Evolutionary conservation across 2,888 invertebrate genomes (phyloP), one percentile per base, ranked within the genome.

Genomic region (Ypsolopha sequella): DNA sequence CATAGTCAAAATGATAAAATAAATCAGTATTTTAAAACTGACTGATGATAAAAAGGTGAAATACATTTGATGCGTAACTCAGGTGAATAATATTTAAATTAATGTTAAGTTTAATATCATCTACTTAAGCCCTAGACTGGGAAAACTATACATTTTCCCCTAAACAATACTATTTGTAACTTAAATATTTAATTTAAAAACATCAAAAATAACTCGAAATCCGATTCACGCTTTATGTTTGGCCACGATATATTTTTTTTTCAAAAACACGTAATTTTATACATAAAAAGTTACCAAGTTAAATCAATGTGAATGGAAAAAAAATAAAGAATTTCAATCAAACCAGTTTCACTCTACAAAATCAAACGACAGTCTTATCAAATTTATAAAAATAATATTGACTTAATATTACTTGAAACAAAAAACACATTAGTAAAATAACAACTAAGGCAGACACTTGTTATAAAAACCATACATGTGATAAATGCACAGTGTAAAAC

Each of bases 401-500:
- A 47, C 7, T 47, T 2, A 13, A n/a, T n/a, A n/a, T 36, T 36
- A 13, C 4, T 41, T 41, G 13, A 36, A 47, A 47, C 13, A 47
- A 34, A 45, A 44, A 43, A 11, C 13, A 9, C 34, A 45, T 45
- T 45, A 8, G 45, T 33, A n/a, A 10, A 36, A 36, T 1, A 36
- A 38, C 14, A 36, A 11, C 47, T 36, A 47, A 47, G 36, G 9
- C 36, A 13, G 46, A 36, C 14, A 47, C 2, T 24, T 24, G 24
- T 24, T 24, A 24, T 24, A 24, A 24, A 38, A 57, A 56, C 53
- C 62, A 58, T 68, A 69, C 68, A 72, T 65, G 70, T 58, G 56
- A 66, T 79, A 80, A 80, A 80, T 80, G 78, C 78, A 73, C 67
- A 66, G 63, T 61, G 58, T 51, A 50, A 55, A 67, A 68, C 61